phyloP scores from a whole-genome alignment of 2,113 vertebrate species.

The Zosterops japonicus region DNA sequence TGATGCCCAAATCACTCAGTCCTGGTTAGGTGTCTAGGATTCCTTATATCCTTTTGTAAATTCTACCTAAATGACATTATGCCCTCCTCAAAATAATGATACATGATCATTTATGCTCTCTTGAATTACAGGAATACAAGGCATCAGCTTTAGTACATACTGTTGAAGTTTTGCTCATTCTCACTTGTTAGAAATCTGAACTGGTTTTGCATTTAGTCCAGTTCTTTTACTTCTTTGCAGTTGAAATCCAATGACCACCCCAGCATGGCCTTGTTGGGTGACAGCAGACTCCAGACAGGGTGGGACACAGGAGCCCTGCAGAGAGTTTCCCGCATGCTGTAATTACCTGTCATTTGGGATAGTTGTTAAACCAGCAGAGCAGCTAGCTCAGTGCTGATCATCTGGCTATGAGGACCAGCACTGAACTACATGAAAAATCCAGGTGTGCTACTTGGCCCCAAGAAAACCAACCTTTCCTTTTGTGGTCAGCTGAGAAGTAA shows the following conservation, averaged over 20 bases:
- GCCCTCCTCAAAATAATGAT: not conserved
- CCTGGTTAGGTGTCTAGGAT: not conserved
- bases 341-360: not conserved
- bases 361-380: not conserved
- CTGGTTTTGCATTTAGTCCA: not conserved
- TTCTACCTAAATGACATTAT: not conserved
- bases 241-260: rapidly evolving
- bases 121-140: not conserved
- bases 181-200: not conserved
- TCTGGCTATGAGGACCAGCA: not conserved
- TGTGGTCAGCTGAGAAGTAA: not conserved
- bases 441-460: not conserved
- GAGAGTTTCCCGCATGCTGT: not conserved
- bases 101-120: not conserved
- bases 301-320: not conserved
- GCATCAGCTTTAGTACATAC: not conserved
- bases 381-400: not conserved
- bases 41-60: not conserved
- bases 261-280: not conserved
- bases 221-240: not conserved
- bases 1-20: not conserved
- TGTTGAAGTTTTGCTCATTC: not conserved
- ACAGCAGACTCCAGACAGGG: rapidly evolving
- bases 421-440: not conserved
- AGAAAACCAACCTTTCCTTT: not conserved